Conservation (phyloP, 2,888 invertebrate species). For the Trachelus stipa region DNA sequence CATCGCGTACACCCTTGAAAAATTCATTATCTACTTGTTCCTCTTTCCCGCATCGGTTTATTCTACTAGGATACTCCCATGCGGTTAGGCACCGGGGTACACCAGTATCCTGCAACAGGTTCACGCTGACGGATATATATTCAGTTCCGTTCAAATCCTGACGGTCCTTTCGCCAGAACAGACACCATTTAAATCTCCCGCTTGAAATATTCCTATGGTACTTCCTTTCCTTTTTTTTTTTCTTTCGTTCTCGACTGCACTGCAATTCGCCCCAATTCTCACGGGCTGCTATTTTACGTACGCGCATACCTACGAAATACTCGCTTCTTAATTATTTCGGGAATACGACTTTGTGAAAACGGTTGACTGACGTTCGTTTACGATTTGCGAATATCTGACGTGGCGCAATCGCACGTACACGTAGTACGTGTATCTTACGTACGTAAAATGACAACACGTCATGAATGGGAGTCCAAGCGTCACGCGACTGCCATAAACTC, state of each 20-base stretch:
- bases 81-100: not conserved
- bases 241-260: not conserved
- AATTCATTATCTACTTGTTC: not conserved
- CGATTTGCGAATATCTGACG: not conserved
- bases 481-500: conserved; percentile 5
- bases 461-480: conserved; percentile 3
- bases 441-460: conserved; percentile 2
- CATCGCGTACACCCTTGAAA: not conserved
- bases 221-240: not conserved
- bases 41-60: not conserved
- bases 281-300: too few species aligned
- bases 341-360: not conserved
- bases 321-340: not conserved
- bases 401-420: not conserved
- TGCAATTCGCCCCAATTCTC: not conserved
- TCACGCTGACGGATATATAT: conserved; percentile 38
- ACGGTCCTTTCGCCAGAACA: not conserved
- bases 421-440: not conserved
- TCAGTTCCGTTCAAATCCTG: conserved; percentile 10
- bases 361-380: not conserved
- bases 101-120: conserved; percentile 39
- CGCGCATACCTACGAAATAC: not conserved
- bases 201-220: not conserved
- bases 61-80: not conserved
- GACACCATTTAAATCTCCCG: not conserved